Percentiles rank a stretch among this genome's conserved stretches.
These are phyloP conservation scores for Eulithis testata DNA, from an alignment of 2,888 invertebrate species.

Conservation along the genomic window DNA sequence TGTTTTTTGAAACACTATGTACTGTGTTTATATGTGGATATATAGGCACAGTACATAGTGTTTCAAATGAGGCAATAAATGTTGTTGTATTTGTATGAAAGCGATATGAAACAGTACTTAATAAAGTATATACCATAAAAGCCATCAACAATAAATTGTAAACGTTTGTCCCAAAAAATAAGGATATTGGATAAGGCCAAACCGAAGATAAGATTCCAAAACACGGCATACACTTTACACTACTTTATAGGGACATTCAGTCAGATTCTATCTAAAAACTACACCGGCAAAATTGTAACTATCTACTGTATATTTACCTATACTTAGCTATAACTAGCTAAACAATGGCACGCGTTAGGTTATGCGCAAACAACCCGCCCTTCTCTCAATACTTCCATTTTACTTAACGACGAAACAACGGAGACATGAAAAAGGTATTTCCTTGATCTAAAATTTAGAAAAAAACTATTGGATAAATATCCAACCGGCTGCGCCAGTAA, in stretches of 20 bases:
- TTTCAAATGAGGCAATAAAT: too few relatives aligned
- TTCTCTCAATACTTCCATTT: conserved; percentile 36
- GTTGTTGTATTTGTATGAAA: neutral
- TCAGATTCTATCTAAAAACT: conserved; percentile 35
- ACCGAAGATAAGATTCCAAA: neutral
- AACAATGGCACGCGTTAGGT: conserved; percentile 69
- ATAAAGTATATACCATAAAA: neutral
- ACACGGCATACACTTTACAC: conserved; percentile 21
- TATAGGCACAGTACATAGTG: too few relatives aligned
- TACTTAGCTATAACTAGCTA: conserved; percentile 48
- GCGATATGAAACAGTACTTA: neutral
- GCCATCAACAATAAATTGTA: neutral
- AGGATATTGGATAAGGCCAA: neutral
- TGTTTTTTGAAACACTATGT: too few relatives aligned
- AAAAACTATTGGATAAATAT: conserved; percentile 7
- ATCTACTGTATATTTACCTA: conserved; percentile 73
- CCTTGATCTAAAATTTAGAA: conserved; percentile 2
- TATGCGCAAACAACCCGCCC: conserved; percentile 39
- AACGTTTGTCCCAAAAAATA: neutral
- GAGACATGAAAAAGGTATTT: conserved; percentile 36
- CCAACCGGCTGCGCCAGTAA: conserved; percentile 24
- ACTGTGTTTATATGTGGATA: too few relatives aligned
- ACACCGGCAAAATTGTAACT: conserved; percentile 60
- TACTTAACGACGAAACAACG: conserved; percentile 42
- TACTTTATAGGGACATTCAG: conserved; percentile 26